Percentiles rank a stretch among this genome's conserved stretches.
Evolutionary conservation across 2,113 vertebrate species (phyloP).

Genomic region (Coracopsis vasa): DNA sequence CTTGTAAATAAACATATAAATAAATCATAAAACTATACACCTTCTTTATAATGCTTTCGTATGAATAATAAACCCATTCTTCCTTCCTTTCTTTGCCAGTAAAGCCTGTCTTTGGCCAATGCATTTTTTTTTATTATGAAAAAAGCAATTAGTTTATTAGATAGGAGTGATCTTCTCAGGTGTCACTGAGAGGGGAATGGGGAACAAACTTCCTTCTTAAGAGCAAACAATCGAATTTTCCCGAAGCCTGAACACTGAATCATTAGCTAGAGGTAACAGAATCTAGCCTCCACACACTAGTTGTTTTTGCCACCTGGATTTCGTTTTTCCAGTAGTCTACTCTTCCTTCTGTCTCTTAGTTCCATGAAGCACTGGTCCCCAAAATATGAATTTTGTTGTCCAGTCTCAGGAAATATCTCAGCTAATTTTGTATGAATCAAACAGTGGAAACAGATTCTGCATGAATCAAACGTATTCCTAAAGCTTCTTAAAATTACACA

Average conservation of each 20-base stretch:
- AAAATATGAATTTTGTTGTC: not conserved
- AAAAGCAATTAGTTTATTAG: conserved; percentile 62
- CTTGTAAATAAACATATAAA: conserved; percentile 13
- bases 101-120: not conserved
- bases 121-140: conserved; percentile 7
- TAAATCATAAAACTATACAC: conserved; percentile 1
- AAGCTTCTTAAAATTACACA: not conserved
- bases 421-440: not conserved
- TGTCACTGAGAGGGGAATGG: not conserved
- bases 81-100: not conserved
- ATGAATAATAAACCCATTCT: not conserved
- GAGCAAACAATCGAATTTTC: conserved; percentile 1
- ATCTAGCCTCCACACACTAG: not conserved
- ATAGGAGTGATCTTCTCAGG: conserved; percentile 51
- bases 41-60: conserved; percentile 11
- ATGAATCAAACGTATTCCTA: not conserved
- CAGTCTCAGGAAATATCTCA: not conserved
- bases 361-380: not conserved
- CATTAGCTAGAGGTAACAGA: not conserved
- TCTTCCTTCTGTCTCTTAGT: not conserved
- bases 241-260: not conserved
- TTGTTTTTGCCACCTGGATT: not conserved
- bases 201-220: not conserved
- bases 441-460: not conserved
- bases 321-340: not conserved